Conservation (phyloP, 2,888 invertebrate genomes). For the Zygaena filipendulae region DNA sequence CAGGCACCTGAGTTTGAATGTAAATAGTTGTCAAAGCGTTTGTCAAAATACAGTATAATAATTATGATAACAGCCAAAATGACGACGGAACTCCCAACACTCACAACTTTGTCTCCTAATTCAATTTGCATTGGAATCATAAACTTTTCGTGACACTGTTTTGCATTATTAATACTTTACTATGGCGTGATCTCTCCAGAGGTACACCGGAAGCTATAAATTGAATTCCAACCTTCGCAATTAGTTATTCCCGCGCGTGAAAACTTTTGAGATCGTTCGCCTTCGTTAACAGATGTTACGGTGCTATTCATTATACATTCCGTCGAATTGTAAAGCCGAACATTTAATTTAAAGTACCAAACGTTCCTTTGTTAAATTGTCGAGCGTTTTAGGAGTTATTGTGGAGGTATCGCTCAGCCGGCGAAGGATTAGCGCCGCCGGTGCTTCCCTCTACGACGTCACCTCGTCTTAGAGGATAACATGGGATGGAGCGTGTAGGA, state of each 20-base stretch:
- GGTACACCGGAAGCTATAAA: slow-evolving; percentile 66
- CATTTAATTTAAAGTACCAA: slow-evolving; percentile 66
- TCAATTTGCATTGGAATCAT: slow-evolving; percentile 66
- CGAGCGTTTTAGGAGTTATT: slow-evolving; percentile 46
- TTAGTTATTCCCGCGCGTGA: slow-evolving; percentile 70
- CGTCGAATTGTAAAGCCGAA: slow-evolving; percentile 67
- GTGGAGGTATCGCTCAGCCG: slow-evolving; percentile 38
- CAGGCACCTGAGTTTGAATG: too few relatives aligned
- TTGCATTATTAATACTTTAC: slow-evolving; percentile 68
- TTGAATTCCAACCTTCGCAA: slow-evolving; percentile 69
- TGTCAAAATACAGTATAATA: too few relatives aligned
- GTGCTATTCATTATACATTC: slow-evolving; percentile 70
- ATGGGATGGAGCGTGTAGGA: too few relatives aligned
- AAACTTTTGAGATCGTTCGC: slow-evolving; percentile 69
- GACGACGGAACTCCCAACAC: slow-evolving; percentile 38
- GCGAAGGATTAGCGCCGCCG: slow-evolving; percentile 40
- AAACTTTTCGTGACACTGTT: slow-evolving; percentile 69
- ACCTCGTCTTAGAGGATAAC: too few relatives aligned
- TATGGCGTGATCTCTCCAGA: slow-evolving; percentile 61
- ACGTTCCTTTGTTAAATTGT: slow-evolving; percentile 59
- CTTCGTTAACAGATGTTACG: slow-evolving; percentile 70
- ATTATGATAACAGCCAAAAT: slow-evolving; percentile 41
- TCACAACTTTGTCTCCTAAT: slow-evolving; percentile 63
- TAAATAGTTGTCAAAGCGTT: too few relatives aligned
- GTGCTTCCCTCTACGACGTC: too few relatives aligned